Evolutionary conservation across 2,888 invertebrate genomes (phyloP), one percentile per base, ranked within the genome.

Genomic region (Strigamia maritima): DNA sequence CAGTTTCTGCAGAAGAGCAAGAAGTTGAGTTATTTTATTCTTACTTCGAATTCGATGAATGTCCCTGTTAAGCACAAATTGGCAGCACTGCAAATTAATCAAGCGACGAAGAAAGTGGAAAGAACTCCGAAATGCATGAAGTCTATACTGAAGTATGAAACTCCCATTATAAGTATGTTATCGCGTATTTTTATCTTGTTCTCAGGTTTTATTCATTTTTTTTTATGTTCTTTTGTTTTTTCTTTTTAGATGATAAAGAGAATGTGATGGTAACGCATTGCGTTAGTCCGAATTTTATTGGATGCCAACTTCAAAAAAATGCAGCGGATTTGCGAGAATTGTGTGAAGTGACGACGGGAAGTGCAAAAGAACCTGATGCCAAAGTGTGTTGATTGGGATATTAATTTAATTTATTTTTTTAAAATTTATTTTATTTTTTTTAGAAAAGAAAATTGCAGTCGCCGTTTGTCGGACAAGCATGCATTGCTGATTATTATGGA

Each of bases 261-360:
- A 26, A 22, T 26, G 35, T 75, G 14, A 75, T 75, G 1, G 75
- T 26, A 6, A 75, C 75, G 14, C 75, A 75, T 75, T 75, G 28
- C 16, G 75, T 26, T 14, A 35, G 26, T 75, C 75, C 75, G 2
- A 75, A 75, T 75, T 31, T 31, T 6, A 35, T 75, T 3, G 28
- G 75, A 2, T 75, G 75, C 14, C 75, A 75, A 26, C 75, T 75
- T 31, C 75, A 75, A n/a, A 28, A n/a, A 12, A 31, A n/a, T 26
- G 75, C 24, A 12, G n/a, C 2, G 8, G 75, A 28, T 10, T 22
- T 75, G 60, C 8, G 19, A 3, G 8, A 60, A 2, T 22, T 60
- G 19, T 60, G 60, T 10, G 2, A 19, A 22, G n/a, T 22, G 60
- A 60, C 19, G 4, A 19, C 60, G 19, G 19, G 2, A 19, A 22